Conservation (phyloP, 37 sponge, comb jelly and placozoan species). For the Aphrocallistes beatrix region DNA sequence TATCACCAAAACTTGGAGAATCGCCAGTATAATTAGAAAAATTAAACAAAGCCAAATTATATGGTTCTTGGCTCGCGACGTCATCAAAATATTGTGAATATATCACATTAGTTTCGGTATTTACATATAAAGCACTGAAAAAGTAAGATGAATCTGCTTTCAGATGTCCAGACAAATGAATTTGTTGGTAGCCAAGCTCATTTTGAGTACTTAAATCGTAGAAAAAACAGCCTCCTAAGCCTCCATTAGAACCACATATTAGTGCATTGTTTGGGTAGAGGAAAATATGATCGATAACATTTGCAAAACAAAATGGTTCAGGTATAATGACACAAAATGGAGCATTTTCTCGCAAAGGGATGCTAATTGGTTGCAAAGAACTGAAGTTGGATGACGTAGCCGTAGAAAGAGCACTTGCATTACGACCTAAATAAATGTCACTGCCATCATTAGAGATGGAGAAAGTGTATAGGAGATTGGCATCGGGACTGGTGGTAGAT, state of each 20-base stretch:
- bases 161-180: not conserved
- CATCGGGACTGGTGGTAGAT: too few relatives aligned
- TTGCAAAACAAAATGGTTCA: not conserved
- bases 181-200: not conserved
- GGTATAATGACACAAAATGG: not conserved
- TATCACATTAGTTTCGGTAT: not conserved
- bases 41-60: not conserved
- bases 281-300: constrained; percentile 9
- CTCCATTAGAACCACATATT: not conserved
- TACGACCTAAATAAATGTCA: not conserved
- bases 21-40: not conserved
- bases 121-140: not conserved
- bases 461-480: not conserved
- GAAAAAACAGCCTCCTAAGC: not conserved
- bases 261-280: not conserved
- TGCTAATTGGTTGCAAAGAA: not conserved
- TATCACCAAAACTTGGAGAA: not conserved
- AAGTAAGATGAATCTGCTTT: not conserved
- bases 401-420: not conserved
- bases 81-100: not conserved
- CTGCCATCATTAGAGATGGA: not conserved
- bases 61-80: not conserved
- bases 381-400: not conserved
- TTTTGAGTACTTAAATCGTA: too few relatives aligned
- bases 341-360: not conserved